These are phyloP conservation scores for Andrena minutula DNA, from an alignment of 2,888 invertebrate genomes.

Conservation along the genomic window DNA sequence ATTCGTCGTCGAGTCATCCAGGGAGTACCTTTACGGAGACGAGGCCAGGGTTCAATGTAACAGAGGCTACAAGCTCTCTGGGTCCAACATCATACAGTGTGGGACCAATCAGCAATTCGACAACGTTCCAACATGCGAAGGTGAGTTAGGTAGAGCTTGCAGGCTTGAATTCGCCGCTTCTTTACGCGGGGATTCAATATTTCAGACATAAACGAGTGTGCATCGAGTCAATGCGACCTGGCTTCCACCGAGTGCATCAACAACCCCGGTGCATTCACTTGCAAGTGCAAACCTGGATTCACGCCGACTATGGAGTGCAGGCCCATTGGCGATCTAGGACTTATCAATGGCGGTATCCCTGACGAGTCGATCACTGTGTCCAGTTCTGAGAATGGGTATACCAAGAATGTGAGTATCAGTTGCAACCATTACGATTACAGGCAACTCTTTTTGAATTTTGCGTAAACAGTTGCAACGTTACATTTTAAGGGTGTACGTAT, in stretches of 20 bases:
- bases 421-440: neutral
- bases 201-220: conserved; percentile 95
- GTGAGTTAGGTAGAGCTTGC: conserved; percentile 78
- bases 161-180: neutral
- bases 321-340: conserved; percentile 95
- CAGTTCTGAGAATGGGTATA: conserved; percentile 92
- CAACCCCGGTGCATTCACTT: conserved; percentile 94
- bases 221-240: conserved; percentile 94
- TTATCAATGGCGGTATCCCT: conserved; percentile 95
- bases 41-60: conserved; percentile 96
- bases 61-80: conserved; percentile 94
- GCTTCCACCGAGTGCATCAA: conserved; percentile 96
- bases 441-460: neutral
- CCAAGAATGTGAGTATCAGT: conserved; percentile 89
- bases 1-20: conserved; percentile 92
- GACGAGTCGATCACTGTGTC: conserved; percentile 96
- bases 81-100: conserved; percentile 93
- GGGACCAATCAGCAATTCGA: conserved; percentile 94
- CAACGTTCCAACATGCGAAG: conserved; percentile 94
- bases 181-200: neutral
- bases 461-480: neutral
- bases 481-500: conserved; percentile 90
- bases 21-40: conserved; percentile 93
- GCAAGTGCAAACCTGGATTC: conserved; percentile 94
- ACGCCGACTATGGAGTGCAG: conserved; percentile 94